Conservation (phyloP, 53 echinoderm and acorn worm genomes). For the Glandiceps talaboti region DNA sequence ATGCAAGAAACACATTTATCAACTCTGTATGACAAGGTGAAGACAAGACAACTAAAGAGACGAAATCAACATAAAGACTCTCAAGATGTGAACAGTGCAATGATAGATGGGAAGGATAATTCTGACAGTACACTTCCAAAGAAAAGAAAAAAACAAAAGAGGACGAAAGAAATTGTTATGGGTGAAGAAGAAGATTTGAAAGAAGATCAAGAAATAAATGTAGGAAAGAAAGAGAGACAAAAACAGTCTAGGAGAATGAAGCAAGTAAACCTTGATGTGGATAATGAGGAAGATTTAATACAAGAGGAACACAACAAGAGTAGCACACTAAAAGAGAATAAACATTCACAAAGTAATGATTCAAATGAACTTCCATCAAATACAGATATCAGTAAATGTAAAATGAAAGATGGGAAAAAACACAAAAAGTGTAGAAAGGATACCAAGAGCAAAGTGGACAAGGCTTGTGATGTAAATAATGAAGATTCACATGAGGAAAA, state of each 20-base stretch:
- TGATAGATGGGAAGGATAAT: not conserved
- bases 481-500: no score
- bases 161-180: not conserved
- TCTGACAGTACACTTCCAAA: not conserved
- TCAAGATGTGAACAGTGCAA: not conserved
- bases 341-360: no score
- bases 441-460: no score
- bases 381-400: no score
- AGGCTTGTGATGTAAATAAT: no score
- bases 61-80: not conserved
- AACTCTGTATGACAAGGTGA: constrained; percentile 58
- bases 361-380: no score
- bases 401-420: no score
- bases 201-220: not conserved
- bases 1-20: constrained; percentile 26
- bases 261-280: not conserved
- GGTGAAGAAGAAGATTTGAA: not conserved
- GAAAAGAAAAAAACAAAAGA: constrained; percentile 6
- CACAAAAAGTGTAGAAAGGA: no score
- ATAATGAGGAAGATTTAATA: not conserved
- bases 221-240: not conserved
- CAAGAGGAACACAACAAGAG: not conserved
- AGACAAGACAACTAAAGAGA: constrained; percentile 26
- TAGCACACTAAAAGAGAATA: no score
- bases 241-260: not conserved